Percentiles rank a stretch among this genome's conserved stretches.
Evolutionary conservation across 1,140 invertebrate genomes (phyloP).

Genomic region (Lepidurus arcticus): DNA sequence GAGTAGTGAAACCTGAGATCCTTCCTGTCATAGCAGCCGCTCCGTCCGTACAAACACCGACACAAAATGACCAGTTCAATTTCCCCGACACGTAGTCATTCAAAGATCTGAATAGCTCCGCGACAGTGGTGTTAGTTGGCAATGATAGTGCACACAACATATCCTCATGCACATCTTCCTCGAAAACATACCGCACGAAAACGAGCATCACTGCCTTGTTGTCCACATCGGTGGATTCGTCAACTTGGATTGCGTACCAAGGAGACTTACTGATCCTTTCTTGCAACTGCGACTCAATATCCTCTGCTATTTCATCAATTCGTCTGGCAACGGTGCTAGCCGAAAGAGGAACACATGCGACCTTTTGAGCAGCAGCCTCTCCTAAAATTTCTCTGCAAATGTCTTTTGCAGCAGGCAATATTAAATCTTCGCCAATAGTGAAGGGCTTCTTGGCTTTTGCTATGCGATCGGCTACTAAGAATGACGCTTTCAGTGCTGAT

Average conservation of each 20-base stretch:
- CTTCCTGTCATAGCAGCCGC: conserved; percentile 39
- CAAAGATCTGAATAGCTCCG: conserved; percentile 36
- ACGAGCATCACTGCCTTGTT: conserved; percentile 37
- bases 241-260: conserved; percentile 38
- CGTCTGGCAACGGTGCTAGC: conserved; percentile 37
- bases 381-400: conserved; percentile 28
- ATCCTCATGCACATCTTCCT: conserved; percentile 38
- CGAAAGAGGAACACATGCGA: conserved; percentile 33
- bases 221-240: conserved; percentile 39
- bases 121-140: conserved; percentile 33
- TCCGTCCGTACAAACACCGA: conserved; percentile 40
- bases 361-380: conserved; percentile 22
- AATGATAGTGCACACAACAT: conserved; percentile 35
- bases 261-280: conserved; percentile 35
- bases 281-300: conserved; percentile 36
- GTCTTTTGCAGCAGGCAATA: conserved; percentile 29
- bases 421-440: conserved; percentile 37
- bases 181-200: background rate
- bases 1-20: conserved; percentile 37
- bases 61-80: conserved; percentile 36
- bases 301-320: conserved; percentile 37
- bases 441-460: background rate
- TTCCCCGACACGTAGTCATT: conserved; percentile 31
- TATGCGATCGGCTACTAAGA: background rate
- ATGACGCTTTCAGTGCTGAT: too few species aligned